A percentile compares a stretch with the other conserved stretches of the same genome.
These are phyloP conservation scores for Glareola pratincola DNA, from an alignment of 2,113 vertebrate species.

Conservation along the genomic window DNA sequence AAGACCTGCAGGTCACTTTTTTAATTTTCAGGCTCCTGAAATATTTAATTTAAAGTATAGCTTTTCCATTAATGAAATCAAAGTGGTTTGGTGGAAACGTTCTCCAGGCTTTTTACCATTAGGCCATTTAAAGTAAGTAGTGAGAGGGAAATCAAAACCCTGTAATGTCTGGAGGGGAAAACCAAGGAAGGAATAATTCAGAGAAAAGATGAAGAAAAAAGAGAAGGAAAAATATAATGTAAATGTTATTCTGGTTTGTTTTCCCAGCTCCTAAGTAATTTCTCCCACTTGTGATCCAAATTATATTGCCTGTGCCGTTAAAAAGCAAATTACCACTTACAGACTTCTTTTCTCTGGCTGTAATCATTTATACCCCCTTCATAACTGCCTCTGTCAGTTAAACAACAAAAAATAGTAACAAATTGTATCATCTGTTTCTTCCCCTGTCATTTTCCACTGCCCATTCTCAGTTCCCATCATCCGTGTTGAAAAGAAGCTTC, in stretches of 20 bases:
- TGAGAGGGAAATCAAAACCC: not conserved
- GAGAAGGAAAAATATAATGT: not conserved
- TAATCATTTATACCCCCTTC: not conserved
- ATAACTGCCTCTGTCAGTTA: not conserved
- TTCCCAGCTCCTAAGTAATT: conserved; percentile 2
- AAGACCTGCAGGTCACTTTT: not conserved
- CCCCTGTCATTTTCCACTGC: not conserved
- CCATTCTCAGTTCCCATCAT: not conserved
- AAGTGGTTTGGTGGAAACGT: not conserved
- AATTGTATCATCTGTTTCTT: not conserved
- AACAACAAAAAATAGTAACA: not conserved
- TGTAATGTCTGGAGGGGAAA: not conserved
- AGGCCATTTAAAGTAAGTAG: not conserved
- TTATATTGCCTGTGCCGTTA: conserved; percentile 6
- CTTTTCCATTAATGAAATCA: not conserved
- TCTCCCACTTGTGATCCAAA: conserved; percentile 10
- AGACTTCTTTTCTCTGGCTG: not conserved
- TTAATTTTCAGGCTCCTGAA: not conserved
- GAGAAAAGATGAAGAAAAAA: not conserved
- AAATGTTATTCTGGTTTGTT: conserved; percentile 20
- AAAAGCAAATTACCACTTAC: conserved; percentile 24
- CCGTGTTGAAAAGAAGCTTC: not conserved
- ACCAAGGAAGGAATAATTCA: not conserved
- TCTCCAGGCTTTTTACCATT: not conserved
- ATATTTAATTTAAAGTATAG: not conserved